A percentile compares a stretch with the other conserved stretches of the same genome.
Evolutionary conservation across 1,140 invertebrate genomes (phyloP).

Genomic region (Colletes latitarsis): DNA sequence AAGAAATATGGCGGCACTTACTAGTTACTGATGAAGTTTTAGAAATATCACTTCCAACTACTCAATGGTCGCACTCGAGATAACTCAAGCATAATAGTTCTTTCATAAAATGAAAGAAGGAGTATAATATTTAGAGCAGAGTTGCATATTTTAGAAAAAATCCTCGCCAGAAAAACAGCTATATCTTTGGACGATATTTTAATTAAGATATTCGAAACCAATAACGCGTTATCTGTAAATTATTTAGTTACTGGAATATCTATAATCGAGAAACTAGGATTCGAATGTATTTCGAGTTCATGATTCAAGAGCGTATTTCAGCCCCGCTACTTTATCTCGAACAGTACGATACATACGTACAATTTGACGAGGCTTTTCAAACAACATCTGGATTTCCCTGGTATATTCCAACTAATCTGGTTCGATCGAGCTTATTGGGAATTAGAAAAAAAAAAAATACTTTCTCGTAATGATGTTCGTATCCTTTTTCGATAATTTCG

Average conservation of each 20-base stretch:
- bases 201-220: background rate
- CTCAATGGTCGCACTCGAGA: no score
- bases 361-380: slow-evolving; percentile 15
- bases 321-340: slow-evolving; percentile 39
- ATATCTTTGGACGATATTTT: no score
- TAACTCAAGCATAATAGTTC: no score
- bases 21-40: no score
- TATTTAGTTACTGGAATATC: background rate
- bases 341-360: slow-evolving; percentile 9
- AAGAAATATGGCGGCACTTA: no score
- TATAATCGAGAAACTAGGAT: no score
- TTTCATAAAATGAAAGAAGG: no score
- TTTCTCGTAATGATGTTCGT: no score
- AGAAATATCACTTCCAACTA: no score
- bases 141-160: no score
- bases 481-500: background rate
- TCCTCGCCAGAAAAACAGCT: no score
- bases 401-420: slow-evolving; percentile 13
- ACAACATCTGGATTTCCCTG: background rate
- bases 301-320: slow-evolving; percentile 12
- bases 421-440: background rate
- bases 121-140: no score
- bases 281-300: slow-evolving; percentile 7
- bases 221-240: background rate
- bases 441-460: background rate